Percentiles rank a stretch among this genome's conserved stretches.
phyloP scores from a whole-genome alignment of 1,140 invertebrate species.

The Bombus affinis region DNA sequence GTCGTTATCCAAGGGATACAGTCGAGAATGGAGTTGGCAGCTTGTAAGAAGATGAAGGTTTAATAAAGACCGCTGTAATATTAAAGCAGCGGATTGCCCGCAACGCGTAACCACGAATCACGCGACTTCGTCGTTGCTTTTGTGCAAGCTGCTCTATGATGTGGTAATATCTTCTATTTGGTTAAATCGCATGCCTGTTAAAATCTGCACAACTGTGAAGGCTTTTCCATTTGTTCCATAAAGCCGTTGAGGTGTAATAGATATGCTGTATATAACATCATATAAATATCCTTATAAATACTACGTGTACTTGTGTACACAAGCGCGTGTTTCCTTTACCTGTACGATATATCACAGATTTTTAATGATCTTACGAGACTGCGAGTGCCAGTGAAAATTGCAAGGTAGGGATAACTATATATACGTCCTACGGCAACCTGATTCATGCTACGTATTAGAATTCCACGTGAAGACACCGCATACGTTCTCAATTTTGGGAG shows the following conservation, averaged over 20 bases:
- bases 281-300: neutral
- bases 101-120: conserved; percentile 17
- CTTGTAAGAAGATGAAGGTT: conserved; percentile 60
- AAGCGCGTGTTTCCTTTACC: neutral
- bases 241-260: neutral
- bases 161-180: neutral
- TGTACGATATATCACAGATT: neutral
- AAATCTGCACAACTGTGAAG: neutral
- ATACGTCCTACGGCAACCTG: neutral
- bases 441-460: neutral
- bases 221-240: neutral
- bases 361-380: neutral
- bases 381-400: neutral
- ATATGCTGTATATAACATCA: neutral
- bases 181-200: neutral
- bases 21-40: conserved; percentile 33
- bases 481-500: neutral
- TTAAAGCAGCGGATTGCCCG: conserved; percentile 49
- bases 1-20: conserved; percentile 36
- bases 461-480: neutral
- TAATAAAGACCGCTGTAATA: conserved; percentile 71
- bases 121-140: neutral
- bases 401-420: neutral
- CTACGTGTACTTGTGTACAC: neutral
- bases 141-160: neutral